These are phyloP conservation scores for Bombus waltoni DNA, from an alignment of 1,140 invertebrate species.

Conservation along the genomic window DNA sequence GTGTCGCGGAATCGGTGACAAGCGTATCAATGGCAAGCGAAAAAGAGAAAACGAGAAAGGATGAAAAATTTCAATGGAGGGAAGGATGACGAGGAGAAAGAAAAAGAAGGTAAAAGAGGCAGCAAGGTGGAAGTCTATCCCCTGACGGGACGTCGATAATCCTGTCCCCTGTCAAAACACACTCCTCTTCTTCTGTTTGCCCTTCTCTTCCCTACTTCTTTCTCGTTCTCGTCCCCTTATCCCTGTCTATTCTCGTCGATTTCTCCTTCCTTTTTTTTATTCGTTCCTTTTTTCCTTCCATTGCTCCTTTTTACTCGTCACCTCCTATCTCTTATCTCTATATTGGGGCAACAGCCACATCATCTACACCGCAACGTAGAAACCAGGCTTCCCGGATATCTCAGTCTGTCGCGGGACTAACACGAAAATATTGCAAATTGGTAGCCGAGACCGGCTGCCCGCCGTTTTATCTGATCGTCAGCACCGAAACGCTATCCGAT, in stretches of 20 bases:
- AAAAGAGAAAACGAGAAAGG: neutral
- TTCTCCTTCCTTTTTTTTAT: neutral
- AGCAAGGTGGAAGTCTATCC: slow-evolving; percentile 42
- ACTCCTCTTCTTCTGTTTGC: slow-evolving; percentile 45
- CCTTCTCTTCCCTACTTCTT: neutral
- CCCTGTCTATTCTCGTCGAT: slow-evolving; percentile 20
- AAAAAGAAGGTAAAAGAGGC: slow-evolving; percentile 18
- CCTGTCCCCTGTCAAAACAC: slow-evolving; percentile 69
- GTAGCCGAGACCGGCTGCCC: slow-evolving; percentile 17
- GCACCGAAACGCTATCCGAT: neutral
- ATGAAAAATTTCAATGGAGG: neutral
- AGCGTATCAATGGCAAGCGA: slow-evolving; percentile 53
- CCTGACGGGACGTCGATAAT: slow-evolving; percentile 69
- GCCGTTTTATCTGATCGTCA: slow-evolving; percentile 53
- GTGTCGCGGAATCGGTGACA: slow-evolving; percentile 48
- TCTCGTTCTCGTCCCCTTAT: neutral
- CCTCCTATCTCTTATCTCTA: slow-evolving; percentile 43
- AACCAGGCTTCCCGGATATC: slow-evolving; percentile 44
- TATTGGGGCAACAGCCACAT: slow-evolving; percentile 11
- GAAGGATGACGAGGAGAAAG: neutral
- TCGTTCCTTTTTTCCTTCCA: neutral
- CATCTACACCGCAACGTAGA: slow-evolving; percentile 22
- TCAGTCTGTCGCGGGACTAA: slow-evolving; percentile 55
- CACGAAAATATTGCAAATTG: slow-evolving; percentile 76
- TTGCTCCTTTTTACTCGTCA: slow-evolving; percentile 24